Percentiles rank a stretch among this genome's conserved stretches.
Evolutionary conservation across 2,113 vertebrate genomes (phyloP).

Genomic region (Kryptolebias marmoratus): DNA sequence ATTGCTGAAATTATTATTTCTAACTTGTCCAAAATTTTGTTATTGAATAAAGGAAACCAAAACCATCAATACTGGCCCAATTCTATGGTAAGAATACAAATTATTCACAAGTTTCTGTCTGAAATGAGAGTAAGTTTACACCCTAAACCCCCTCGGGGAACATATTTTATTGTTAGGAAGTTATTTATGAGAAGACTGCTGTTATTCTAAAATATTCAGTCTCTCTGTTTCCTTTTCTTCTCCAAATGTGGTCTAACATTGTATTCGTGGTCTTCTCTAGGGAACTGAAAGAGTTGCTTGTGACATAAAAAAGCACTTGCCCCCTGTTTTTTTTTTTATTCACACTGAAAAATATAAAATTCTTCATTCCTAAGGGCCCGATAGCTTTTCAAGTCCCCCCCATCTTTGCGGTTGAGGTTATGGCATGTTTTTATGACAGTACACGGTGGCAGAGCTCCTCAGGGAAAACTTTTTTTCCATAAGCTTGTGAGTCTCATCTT

Average conservation of each 20-base stretch:
- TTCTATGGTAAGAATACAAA: background rate
- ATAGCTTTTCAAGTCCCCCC: conserved; percentile 1
- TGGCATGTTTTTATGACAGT: conserved; percentile 27
- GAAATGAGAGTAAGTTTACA: background rate
- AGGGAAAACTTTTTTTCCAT: background rate
- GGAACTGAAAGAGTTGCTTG: conserved; percentile 18
- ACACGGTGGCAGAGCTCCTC: conserved; percentile 12
- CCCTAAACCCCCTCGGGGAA: conserved; percentile 14
- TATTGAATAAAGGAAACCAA: background rate
- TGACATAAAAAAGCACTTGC: conserved; percentile 32
- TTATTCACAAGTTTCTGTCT: background rate
- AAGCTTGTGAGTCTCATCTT: background rate
- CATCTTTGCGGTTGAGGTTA: conserved; percentile 8
- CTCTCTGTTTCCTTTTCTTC: background rate
- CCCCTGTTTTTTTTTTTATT: conserved; percentile 11
- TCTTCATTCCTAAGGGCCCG: background rate
- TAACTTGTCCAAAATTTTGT: background rate
- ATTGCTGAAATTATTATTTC: too few species aligned
- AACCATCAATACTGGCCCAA: background rate
- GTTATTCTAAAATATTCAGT: background rate
- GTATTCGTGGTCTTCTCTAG: conserved; percentile 2
- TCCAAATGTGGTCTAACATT: conserved; percentile 1
- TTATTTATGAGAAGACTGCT: conserved; percentile 15
- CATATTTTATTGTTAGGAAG: conserved; percentile 14
- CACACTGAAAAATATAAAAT: conserved; percentile 9